Base-by-base conservation (phyloP, 2,888 invertebrate genomes). In the Pandemis heparana region DNA sequence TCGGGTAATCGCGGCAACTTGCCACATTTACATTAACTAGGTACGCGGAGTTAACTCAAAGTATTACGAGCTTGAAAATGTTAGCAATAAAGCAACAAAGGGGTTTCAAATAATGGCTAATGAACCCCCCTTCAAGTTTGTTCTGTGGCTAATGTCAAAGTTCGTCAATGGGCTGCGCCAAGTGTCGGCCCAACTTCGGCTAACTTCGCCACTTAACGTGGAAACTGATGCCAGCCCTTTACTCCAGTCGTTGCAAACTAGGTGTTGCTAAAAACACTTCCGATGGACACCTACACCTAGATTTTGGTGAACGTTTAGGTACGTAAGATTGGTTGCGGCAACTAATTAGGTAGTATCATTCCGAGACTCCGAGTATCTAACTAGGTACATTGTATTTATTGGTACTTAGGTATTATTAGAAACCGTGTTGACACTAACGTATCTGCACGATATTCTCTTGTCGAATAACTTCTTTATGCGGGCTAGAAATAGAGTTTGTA, bases 21-120 rank as follows among this genome's bases (percentile, higher is more conserved):
- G 43, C 62, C 23, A 38, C 48, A 67, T 71, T 66, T 64, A 46
- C 67, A 67, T 68, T 46, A 68, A 73, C 68, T 39, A 41, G 23
- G 38, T 53, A 53, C 16, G 53, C 23, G 18, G 46, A 68, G 74
- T 74, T 70, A 70, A 66, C 60, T 66, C 69, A 32, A 46, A 65
- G 72, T 53, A 67, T 68, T 68, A 72, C 62, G 62, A 68, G 56
- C 67, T 68, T 62, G 64, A 43, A 70, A 77, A 81, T 82, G 82
- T 82, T 77, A 77, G 82, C 80, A 82, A 83, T 81, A 82, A 74
- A 82, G 77, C 80, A 80, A 85, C 83, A 85, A 87, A 85, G 81
- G 83, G 81, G 79, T 82, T 82, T 80, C 75, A 80, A 83, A 82
- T 85, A 86, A 87, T 83, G 81, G 81, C 82, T 88, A 89, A 88